A percentile compares a stretch with the other conserved stretches of the same genome.
These are phyloP conservation scores for Nemotelus nigrinus DNA, from an alignment of 2,888 invertebrate species.

Conservation along the genomic window DNA sequence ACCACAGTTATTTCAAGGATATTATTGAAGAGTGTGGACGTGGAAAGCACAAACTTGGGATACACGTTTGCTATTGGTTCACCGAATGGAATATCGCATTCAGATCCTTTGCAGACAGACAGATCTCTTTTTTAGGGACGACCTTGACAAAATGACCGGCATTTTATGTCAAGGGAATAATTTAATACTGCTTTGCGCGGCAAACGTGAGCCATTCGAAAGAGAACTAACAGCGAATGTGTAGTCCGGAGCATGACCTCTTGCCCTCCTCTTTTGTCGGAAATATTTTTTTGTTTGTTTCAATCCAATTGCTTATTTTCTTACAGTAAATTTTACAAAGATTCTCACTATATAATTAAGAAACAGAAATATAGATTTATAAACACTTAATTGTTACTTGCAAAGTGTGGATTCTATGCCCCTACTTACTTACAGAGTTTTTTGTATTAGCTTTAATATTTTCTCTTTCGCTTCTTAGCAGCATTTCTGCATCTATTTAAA, in stretches of 20 bases:
- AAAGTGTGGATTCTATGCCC: conserved; percentile 10
- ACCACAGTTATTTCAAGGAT: conserved; percentile 43
- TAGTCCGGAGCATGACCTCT: neutral
- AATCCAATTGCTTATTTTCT: conserved; percentile 8
- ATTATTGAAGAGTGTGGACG: neutral
- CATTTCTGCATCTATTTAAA: neutral
- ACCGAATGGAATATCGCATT: neutral
- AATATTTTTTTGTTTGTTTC: neutral
- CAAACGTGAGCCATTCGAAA: no score
- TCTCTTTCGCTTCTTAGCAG: neutral
- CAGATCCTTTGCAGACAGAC: no score
- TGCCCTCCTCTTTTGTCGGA: neutral
- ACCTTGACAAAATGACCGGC: no score
- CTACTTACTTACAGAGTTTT: neutral
- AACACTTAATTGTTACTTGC: conserved; percentile 7
- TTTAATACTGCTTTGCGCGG: no score
- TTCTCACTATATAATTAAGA: conserved; percentile 3
- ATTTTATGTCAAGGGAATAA: no score
- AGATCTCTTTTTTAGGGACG: no score
- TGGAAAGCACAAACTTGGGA: no score
- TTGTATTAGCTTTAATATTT: neutral
- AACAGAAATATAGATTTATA: conserved; percentile 24
- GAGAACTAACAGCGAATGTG: no score
- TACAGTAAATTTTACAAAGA: conserved; percentile 3
- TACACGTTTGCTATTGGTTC: neutral